Percentiles rank a stretch among this genome's conserved stretches.
Evolutionary conservation across 2,113 vertebrate genomes (phyloP).

Genomic region (Nerophis lumbriciformis): DNA sequence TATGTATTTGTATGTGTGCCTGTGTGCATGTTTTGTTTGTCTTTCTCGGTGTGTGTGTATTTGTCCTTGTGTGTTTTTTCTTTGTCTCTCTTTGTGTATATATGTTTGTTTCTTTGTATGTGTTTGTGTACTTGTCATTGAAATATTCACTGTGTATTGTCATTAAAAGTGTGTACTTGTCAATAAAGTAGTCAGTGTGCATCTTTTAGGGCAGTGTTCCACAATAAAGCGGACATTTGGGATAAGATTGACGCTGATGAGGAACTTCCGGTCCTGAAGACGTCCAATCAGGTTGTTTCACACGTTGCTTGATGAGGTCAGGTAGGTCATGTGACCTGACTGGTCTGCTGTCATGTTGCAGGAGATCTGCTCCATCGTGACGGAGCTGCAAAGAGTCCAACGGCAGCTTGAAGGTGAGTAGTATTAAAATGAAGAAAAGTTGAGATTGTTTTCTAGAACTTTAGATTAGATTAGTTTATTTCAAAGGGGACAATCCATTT

Average conservation of each 20-base stretch:
- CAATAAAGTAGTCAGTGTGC: neutral
- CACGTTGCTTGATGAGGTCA: neutral
- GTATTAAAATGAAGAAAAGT: too few species aligned
- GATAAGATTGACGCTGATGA: constrained; percentile 90
- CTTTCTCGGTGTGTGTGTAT: neutral
- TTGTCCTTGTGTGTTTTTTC: neutral
- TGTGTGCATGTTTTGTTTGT: too few species aligned
- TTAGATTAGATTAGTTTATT: too few species aligned
- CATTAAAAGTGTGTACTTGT: neutral
- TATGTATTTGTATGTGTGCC: too few species aligned
- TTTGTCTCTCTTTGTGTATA: too few species aligned
- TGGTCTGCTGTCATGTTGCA: constrained; percentile 39
- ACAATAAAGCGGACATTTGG: constrained; percentile 85
- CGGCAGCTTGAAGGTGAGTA: constrained; percentile 87
- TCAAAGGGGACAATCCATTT: too few species aligned
- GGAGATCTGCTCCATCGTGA: constrained; percentile 92
- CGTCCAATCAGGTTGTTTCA: constrained; percentile 86
- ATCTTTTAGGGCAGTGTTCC: constrained; percentile 82
- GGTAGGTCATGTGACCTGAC: neutral
- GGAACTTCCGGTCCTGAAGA: constrained; percentile 90
- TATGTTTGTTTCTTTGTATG: too few species aligned
- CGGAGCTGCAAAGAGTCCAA: constrained; percentile 88
- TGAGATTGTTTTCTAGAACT: too few species aligned
- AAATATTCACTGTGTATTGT: neutral
- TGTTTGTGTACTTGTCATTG: too few species aligned